These are phyloP conservation scores for Apus apus DNA, from an alignment of 2,113 vertebrate genomes.

Conservation along the genomic window DNA sequence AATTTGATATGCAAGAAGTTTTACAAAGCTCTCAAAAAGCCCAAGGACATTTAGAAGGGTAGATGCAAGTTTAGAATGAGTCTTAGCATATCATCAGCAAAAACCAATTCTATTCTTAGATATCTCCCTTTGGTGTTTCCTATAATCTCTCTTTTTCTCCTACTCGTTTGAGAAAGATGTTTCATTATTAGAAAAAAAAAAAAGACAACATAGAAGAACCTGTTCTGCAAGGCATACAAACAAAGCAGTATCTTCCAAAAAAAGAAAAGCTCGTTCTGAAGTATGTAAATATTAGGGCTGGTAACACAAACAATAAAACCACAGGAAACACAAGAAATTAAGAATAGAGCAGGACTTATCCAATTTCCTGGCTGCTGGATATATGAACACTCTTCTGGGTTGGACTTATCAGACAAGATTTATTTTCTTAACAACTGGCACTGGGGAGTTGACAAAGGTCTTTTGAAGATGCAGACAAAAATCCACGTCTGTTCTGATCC, in stretches of 20 bases:
- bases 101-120: slow-evolving; percentile 62
- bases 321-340: slow-evolving; percentile 66
- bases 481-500: not conserved
- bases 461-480: not conserved
- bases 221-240: slow-evolving; percentile 48
- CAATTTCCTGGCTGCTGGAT: slow-evolving; percentile 39
- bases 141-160: not conserved
- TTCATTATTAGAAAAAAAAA: not conserved
- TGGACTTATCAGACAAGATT: not conserved
- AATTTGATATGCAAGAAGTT: slow-evolving; percentile 34
- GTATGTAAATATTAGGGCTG: slow-evolving; percentile 59
- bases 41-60: slow-evolving; percentile 39
- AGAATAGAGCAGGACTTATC: slow-evolving; percentile 48
- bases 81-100: slow-evolving; percentile 36
- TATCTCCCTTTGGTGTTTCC: slow-evolving; percentile 51
- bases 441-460: not conserved
- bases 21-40: slow-evolving; percentile 43
- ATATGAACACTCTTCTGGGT: not conserved
- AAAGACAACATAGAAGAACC: slow-evolving; percentile 20
- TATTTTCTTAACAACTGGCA: not conserved
- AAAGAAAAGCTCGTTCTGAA: slow-evolving; percentile 61
- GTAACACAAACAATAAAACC: slow-evolving; percentile 66
- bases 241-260: slow-evolving; percentile 55
- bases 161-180: slow-evolving; percentile 51
- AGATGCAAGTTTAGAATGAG: not conserved